Percentiles rank a stretch among this genome's conserved stretches.
These are phyloP conservation scores for Drosophila kepulauana DNA, from an alignment of 1,140 invertebrate species.

Conservation along the genomic window DNA sequence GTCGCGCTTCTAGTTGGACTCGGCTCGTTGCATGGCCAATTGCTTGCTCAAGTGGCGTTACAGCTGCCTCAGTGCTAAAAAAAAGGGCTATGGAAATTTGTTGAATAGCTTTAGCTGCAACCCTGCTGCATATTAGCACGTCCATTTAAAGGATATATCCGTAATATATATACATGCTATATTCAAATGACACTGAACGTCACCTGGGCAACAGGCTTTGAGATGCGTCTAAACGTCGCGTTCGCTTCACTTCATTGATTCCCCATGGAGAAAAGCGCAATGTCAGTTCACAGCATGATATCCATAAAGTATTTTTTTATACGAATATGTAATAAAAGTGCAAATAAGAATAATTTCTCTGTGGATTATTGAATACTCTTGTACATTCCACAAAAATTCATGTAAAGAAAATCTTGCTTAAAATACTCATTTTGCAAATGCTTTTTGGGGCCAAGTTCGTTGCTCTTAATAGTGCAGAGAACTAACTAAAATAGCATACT, in stretches of 20 bases:
- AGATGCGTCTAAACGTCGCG: background rate
- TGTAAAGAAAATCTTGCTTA: no score
- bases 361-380: no score
- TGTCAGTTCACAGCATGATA: background rate
- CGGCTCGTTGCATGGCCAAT: slow-evolving; percentile 71
- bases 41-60: slow-evolving; percentile 65
- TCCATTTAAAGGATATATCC: background rate
- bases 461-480: no score
- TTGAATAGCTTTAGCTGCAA: slow-evolving; percentile 19
- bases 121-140: slow-evolving; percentile 34
- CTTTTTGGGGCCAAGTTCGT: no score
- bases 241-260: slow-evolving; percentile 3
- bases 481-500: no score
- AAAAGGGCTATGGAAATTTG: slow-evolving; percentile 51
- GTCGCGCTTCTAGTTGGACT: slow-evolving; percentile 30
- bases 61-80: slow-evolving; percentile 24
- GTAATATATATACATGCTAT: background rate
- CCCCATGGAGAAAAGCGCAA: background rate
- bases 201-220: slow-evolving; percentile 19
- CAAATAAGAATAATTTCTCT: no score
- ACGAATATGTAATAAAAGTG: background rate
- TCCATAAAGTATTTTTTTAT: background rate
- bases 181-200: background rate
- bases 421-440: no score
- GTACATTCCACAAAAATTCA: no score